Conservation (phyloP, 2,888 invertebrate genomes). For the Tiliacea citrago region DNA sequence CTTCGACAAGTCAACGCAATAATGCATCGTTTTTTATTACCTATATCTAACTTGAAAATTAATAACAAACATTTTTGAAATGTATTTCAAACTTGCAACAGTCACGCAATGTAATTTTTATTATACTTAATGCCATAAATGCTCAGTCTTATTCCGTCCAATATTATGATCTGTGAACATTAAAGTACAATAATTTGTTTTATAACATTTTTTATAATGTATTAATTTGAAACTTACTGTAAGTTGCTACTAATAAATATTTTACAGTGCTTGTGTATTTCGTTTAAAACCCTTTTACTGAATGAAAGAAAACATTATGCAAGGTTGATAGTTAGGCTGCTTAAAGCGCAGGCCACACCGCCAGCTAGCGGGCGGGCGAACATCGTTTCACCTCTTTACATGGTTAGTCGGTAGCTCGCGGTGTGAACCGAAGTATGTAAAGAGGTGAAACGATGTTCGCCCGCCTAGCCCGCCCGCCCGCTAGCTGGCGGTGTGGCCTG, state of each 20-base stretch:
- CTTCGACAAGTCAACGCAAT: conserved; percentile 47
- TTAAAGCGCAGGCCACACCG: no score
- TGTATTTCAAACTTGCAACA: conserved; percentile 30
- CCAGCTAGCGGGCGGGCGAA: no score
- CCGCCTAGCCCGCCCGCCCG: no score
- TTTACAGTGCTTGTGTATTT: conserved; percentile 76
- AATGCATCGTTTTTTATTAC: conserved; percentile 42
- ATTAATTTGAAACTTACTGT: conserved; percentile 78
- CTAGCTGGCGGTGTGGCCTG: no score
- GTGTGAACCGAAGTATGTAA: no score
- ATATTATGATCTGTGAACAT: conserved; percentile 38
- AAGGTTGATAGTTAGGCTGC: conserved; percentile 10
- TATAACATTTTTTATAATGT: conserved; percentile 70
- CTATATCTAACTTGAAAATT: conserved; percentile 60
- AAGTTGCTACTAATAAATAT: conserved; percentile 87
- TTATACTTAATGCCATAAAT: conserved; percentile 72
- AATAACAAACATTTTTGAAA: conserved; percentile 37
- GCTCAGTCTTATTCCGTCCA: conserved; percentile 79
- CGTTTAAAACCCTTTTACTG: neutral
- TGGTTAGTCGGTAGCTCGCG: no score
- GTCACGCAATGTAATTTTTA: conserved; percentile 23
- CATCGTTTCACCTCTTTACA: no score
- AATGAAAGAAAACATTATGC: conserved; percentile 19
- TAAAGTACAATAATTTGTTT: conserved; percentile 59
- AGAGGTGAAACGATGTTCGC: no score